Base-by-base conservation (phyloP, 2,113 vertebrate species). In the Cottus gobio region DNA sequence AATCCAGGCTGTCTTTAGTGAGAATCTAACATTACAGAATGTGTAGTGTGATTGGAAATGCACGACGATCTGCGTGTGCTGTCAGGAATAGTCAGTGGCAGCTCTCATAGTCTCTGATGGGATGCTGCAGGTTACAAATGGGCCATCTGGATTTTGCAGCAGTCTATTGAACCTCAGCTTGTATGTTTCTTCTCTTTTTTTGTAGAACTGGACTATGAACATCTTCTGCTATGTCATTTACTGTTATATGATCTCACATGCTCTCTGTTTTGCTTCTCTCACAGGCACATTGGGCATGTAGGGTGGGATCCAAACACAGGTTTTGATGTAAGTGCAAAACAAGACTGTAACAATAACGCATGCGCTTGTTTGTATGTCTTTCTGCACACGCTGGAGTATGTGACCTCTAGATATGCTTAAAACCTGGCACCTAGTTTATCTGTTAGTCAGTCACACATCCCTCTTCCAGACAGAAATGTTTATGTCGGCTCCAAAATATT, bases 281-380 rank as follows among this genome's bases (percentile, higher is more conserved):
- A 65, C 73, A 99, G 98, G 83, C 98, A 99, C 79, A 95, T 99
- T 87, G 97, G 97, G 68, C 98, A 99, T 84, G 97, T 99, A 80
- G 98, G 98, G 81, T 99, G 98, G 98, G 97, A 99, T 95, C 98
- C 98, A 84, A 99, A 99, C 91, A 99, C 98, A 71, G 98, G 98
- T 82, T 99, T 99, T 95, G 98, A 99, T 93, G 98, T 99, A 95
- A 99, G 81, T 78, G 36, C 44, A 58, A 36, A 2, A 28, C 16
- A 58, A 65, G 11, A 60, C 4, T 37, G 54, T 3, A 31, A 28
- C 9, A 11, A 31, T 5, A 39, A 39, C 24, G 7, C 37, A 37
- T 10, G 37, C 8, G 39, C 20, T 10, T 22, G 39, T 36, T 73
- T 30, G 4, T 24, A 1, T 70, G 2, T 8, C 10, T 67, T 12